Conservation (phyloP, 2,113 vertebrate species). For the Leptocoma aspasia region DNA sequence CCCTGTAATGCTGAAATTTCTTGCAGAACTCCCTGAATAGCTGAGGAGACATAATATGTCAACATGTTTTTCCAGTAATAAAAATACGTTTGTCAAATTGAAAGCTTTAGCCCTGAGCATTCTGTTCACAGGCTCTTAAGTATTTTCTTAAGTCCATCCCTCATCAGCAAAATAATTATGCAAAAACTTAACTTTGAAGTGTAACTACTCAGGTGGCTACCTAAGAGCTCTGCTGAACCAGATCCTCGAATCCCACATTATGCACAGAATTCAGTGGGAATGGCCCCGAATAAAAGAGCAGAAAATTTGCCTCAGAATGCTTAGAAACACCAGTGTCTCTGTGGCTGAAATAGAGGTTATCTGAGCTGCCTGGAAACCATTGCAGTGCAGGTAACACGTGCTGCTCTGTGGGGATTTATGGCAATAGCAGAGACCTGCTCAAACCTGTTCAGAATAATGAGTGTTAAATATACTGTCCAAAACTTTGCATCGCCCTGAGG, state of each 20-base stretch:
- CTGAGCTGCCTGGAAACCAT: neutral
- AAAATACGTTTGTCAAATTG: neutral
- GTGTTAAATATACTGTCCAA: neutral
- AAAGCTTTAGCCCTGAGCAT: neutral
- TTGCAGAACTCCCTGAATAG: neutral
- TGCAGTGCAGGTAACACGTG: neutral
- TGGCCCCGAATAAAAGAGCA: neutral
- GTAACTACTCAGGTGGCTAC: neutral
- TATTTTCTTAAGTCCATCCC: neutral
- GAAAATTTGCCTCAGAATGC: neutral
- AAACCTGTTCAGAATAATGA: neutral
- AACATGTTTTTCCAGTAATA: neutral
- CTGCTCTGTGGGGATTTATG: neutral
- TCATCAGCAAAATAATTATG: neutral
- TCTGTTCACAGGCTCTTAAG: neutral
- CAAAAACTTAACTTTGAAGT: neutral
- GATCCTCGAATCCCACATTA: neutral
- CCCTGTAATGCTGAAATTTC: neutral
- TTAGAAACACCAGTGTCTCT: neutral
- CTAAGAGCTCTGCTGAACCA: neutral
- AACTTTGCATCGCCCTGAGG: neutral
- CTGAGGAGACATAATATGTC: neutral
- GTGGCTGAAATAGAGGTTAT: neutral
- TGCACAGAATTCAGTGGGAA: neutral
- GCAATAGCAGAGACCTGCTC: neutral